Conservation (phyloP, 2,888 invertebrate genomes). For the Drosophila nr. perissopoda region DNA sequence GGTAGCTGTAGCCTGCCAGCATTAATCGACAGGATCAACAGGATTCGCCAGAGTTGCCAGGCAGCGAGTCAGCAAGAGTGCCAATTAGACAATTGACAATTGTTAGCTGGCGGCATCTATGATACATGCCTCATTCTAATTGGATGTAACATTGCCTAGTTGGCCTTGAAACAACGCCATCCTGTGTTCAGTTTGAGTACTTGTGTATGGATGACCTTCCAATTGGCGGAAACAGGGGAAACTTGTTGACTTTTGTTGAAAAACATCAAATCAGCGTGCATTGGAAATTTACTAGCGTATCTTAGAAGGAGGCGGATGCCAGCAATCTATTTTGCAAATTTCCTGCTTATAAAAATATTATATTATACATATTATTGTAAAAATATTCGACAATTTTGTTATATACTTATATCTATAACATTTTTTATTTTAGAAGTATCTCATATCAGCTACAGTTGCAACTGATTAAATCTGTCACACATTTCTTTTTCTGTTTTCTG, state of each 20-base stretch:
- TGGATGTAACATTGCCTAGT: conserved; percentile 25
- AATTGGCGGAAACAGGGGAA: background rate
- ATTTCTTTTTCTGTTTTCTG: background rate
- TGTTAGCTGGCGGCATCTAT: conserved; percentile 54
- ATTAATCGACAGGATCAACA: conserved; percentile 2
- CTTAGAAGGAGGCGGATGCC: background rate
- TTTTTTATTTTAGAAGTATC: background rate
- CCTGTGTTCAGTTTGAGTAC: conserved; percentile 22
- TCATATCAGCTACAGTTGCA: background rate
- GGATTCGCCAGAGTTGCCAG: conserved; percentile 43
- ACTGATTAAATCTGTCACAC: background rate
- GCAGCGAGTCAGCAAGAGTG: background rate
- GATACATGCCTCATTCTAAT: conserved; percentile 19
- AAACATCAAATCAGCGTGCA: background rate
- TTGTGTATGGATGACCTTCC: background rate
- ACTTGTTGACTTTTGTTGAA: background rate
- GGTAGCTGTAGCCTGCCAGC: conserved; percentile 31
- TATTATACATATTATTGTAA: no score
- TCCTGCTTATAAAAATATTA: background rate
- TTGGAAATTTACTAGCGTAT: background rate
- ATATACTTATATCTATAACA: background rate
- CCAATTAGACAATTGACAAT: background rate
- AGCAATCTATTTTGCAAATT: background rate
- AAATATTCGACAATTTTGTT: background rate
- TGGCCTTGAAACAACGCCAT: conserved; percentile 38